Evolutionary conservation across 2,888 invertebrate genomes (phyloP), one percentile per base, ranked within the genome.

Genomic region (Beris chalybata): DNA sequence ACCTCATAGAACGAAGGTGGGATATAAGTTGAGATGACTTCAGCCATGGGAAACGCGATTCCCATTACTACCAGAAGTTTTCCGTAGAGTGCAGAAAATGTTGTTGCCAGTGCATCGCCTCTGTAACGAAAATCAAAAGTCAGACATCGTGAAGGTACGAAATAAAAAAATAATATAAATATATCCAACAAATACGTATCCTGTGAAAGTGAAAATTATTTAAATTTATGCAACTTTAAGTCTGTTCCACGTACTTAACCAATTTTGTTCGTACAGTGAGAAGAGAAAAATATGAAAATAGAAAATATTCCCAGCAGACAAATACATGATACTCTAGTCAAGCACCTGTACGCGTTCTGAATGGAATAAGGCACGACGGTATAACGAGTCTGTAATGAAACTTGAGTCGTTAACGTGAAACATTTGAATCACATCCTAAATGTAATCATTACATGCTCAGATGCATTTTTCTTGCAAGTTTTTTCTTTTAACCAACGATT

Each of bases 41-140:
- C 95, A 70, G 96, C 93, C 89, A 97, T 91, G 61, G 96, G 96
- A 81, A 97, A 94, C 13, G 95, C 94, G 71, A 94, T 89, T 70
- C 96, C 96, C 91, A 95, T 93, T 55, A 96, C 95, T 50, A 96
- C 94, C 74, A 97, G 82, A 61, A 96, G 85, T 82, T 96, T 95
- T 55, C 95, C 95, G 79, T 97, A 97, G 32, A 97, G 85, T 0
- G 95, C 95, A 70, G 96, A 96, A 71, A 96, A 84, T 15, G 94
- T 92, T 44, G 93, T 91, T 67, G 93, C 92, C 76, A 95, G 82
- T 71, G 94, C 93, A 81, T 95, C 93, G 69, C 85, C 82, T 73
- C 94, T 95, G 81, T 59, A 38, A 38, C 9, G 7, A 22, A 64
- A 54, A 53, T n/a, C n/a, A 52, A 53, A 53, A 22, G 22, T 22